phyloP scores from a whole-genome alignment of 1,140 invertebrate genomes.

The Elymnias hypermnestra region DNA sequence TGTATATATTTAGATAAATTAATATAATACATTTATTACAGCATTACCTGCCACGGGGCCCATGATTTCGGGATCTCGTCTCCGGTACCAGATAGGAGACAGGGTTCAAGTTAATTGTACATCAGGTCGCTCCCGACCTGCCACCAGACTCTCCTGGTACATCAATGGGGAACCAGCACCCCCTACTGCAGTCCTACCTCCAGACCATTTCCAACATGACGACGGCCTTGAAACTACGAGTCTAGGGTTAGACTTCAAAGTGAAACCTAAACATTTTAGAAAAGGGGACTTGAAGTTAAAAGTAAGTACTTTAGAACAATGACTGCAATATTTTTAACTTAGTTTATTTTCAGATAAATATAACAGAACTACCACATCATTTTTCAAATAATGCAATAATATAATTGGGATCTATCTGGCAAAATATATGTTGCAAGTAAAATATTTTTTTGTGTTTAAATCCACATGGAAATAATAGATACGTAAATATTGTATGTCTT shows the following conservation, averaged over 20 bases:
- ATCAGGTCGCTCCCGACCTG: conserved; percentile 87
- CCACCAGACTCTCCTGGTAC: conserved; percentile 89
- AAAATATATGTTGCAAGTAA: too few relatives aligned
- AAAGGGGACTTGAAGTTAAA: conserved; percentile 90
- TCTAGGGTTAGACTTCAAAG: conserved; percentile 84
- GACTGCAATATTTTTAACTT: too few relatives aligned
- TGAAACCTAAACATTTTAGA: conserved; percentile 85
- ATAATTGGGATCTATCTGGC: too few relatives aligned
- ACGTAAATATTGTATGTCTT: too few relatives aligned
- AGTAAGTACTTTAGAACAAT: too few relatives aligned
- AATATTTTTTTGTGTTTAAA: too few relatives aligned
- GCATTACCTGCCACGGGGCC: conserved; percentile 90
- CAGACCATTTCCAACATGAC: conserved; percentile 44
- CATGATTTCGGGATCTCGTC: conserved; percentile 85
- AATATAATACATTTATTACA: conserved; percentile 62
- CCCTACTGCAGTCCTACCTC: conserved; percentile 48
- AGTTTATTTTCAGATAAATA: too few relatives aligned
- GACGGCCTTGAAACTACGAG: conserved; percentile 84
- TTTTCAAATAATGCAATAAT: too few relatives aligned
- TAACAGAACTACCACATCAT: too few relatives aligned
- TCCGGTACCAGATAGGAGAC: conserved; percentile 89
- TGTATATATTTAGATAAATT: too few relatives aligned
- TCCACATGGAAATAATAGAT: too few relatives aligned
- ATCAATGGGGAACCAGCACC: conserved; percentile 90
- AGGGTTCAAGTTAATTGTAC: conserved; percentile 89